Evolutionary conservation across 2,888 invertebrate genomes (phyloP).

Genomic region (Sphinx pinastri): DNA sequence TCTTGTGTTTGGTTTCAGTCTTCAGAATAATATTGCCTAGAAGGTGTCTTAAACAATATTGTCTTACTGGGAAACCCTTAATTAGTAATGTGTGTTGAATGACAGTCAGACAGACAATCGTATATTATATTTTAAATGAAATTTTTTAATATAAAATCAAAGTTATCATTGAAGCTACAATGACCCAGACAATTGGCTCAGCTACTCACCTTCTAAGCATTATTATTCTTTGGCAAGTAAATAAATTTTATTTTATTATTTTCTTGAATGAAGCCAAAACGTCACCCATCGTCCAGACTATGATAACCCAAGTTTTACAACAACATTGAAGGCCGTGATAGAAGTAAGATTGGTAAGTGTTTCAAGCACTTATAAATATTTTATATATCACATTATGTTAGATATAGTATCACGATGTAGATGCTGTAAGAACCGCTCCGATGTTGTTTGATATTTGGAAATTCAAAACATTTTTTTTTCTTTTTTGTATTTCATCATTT

Average conservation of each 20-base stretch:
- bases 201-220: too few relatives aligned
- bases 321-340: constrained; percentile 76
- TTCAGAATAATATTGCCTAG: too few relatives aligned
- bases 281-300: constrained; percentile 23
- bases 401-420: constrained; percentile 27
- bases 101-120: too few relatives aligned
- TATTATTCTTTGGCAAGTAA: too few relatives aligned
- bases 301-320: constrained; percentile 50
- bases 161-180: too few relatives aligned
- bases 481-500: background rate
- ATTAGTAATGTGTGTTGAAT: too few relatives aligned
- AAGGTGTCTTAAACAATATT: too few relatives aligned
- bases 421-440: constrained; percentile 15
- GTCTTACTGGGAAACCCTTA: too few relatives aligned
- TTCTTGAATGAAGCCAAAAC: background rate
- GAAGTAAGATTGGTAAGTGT: constrained; percentile 66
- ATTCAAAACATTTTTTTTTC: background rate
- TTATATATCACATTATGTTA: constrained; percentile 58
- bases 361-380: constrained; percentile 63
- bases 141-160: too few relatives aligned
- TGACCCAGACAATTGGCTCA: too few relatives aligned
- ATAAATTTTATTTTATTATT: too few relatives aligned
- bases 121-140: too few relatives aligned
- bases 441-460: constrained; percentile 1
- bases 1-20: background rate